Evolutionary conservation across 1,140 invertebrate species (phyloP).

Genomic region (Drosophila kurseongensis): DNA sequence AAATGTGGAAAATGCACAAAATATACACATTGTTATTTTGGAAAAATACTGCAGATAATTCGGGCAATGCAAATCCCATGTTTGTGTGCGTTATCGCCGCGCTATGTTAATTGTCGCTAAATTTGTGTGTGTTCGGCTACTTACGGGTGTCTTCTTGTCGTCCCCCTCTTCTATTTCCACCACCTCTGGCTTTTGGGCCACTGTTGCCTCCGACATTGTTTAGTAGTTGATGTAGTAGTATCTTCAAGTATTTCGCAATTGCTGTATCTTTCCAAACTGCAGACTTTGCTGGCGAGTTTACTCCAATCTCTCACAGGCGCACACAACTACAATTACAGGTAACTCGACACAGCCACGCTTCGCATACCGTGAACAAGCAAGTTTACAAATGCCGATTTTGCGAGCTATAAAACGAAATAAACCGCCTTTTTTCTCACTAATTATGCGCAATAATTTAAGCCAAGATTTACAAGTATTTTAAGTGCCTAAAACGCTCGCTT

Average conservation of each 20-base stretch:
- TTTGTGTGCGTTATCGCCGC: slow-evolving; percentile 63
- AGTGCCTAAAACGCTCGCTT: slow-evolving; percentile 22
- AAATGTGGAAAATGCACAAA: slow-evolving; percentile 40
- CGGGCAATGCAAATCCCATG: slow-evolving; percentile 14
- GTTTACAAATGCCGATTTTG: slow-evolving; percentile 57
- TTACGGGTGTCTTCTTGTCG: slow-evolving; percentile 75
- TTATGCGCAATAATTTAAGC: slow-evolving; percentile 21
- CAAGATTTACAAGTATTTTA: slow-evolving; percentile 37
- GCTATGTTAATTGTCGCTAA: slow-evolving; percentile 67
- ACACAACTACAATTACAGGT: slow-evolving; percentile 59
- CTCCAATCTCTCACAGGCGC: slow-evolving; percentile 37
- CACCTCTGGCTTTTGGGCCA: slow-evolving; percentile 60
- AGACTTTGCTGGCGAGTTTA: slow-evolving; percentile 59
- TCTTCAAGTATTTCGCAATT: slow-evolving; percentile 47
- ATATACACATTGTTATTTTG: slow-evolving; percentile 50
- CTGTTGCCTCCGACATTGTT: slow-evolving; percentile 66
- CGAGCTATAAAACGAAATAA: slow-evolving; percentile 20
- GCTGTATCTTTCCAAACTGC: slow-evolving; percentile 37
- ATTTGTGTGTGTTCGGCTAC: slow-evolving; percentile 40
- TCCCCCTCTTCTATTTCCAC: slow-evolving; percentile 53
- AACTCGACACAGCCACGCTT: slow-evolving; percentile 77
- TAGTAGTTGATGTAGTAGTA: slow-evolving; percentile 1
- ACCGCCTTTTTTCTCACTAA: slow-evolving; percentile 7
- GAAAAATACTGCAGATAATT: slow-evolving; percentile 79
- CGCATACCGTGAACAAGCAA: slow-evolving; percentile 74